These are phyloP conservation scores for Nomada fabriciana DNA, from an alignment of 2,888 invertebrate species.

Conservation along the genomic window DNA sequence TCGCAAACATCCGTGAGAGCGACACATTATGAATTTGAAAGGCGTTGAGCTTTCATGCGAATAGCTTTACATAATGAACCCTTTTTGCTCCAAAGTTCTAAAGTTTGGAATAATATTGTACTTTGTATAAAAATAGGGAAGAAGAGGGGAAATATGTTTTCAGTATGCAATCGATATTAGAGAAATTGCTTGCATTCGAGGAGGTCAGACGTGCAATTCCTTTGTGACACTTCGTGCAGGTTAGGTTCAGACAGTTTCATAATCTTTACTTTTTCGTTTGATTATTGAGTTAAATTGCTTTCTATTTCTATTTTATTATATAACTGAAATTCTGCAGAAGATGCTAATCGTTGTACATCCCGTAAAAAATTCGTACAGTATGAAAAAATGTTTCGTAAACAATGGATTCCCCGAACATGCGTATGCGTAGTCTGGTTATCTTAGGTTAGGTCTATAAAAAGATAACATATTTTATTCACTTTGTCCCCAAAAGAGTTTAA, in stretches of 20 bases:
- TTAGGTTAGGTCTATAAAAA: constrained; percentile 6
- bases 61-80: not conserved
- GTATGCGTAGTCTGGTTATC: not conserved
- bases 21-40: no score
- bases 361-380: not conserved
- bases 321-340: not conserved
- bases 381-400: not conserved
- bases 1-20: not conserved
- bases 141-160: not conserved
- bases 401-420: not conserved
- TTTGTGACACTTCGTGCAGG: not conserved
- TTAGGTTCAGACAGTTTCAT: constrained; percentile 20
- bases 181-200: not conserved
- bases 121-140: not conserved
- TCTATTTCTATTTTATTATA: not conserved
- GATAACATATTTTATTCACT: not conserved
- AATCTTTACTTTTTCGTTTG: not conserved
- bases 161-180: not conserved
- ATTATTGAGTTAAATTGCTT: constrained; percentile 11
- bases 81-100: not conserved
- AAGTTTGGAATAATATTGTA: not conserved
- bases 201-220: not conserved
- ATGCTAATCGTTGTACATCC: not conserved
- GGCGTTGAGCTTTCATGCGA: no score
- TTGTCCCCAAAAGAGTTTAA: constrained; percentile 1